Evolutionary conservation across 2,888 invertebrate species (phyloP), one percentile per base, ranked within the genome.

Genomic region (Galerucella pusilla): DNA sequence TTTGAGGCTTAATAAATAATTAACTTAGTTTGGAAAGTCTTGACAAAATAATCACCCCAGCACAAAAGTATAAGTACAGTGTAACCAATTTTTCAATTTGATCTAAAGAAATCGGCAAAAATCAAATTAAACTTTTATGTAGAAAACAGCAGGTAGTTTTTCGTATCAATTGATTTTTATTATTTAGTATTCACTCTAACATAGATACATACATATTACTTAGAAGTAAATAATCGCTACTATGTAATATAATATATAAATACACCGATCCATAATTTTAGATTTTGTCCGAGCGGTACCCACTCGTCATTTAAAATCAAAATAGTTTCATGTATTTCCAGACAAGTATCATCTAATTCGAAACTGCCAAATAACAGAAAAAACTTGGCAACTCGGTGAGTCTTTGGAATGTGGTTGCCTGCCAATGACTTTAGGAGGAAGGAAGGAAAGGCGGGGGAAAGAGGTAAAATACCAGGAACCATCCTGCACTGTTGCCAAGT

Each of bases 371-470:
- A 72, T 72, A 72, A 72, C 67, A 72, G 66, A 72, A 72, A 64
- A 72, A 72, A 72, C 75, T 75, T 81, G 85, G 85, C 85, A 85
- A 84, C 84, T 77, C 75, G 73, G 84, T 80, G 74, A 74, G 77
- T 75, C 77, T 72, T 74, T 79, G 84, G 85, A 85, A 85, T 84
- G 85, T 81, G 82, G 83, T 82, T 83, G 83, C 80, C 81, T 82
- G 74, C 75, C 77, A 77, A 69, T 74, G 75, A 77, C 78, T 75
- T 76, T 77, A 79, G 35, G 64, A 85, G 86, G 86, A 86, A 86
- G 87, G 87, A 87, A 87, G 86, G 86, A 86, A 86, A 84, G 84
- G 82, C 75, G 80, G 78, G 78, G 76, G 82, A 25, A 65, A 79
- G 84, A 82, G 80, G 80, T 66, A 67, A 71, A 75, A 71, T 66